phyloP scores from a whole-genome alignment of 2,888 invertebrate genomes.

The Callimorpha dominula region DNA sequence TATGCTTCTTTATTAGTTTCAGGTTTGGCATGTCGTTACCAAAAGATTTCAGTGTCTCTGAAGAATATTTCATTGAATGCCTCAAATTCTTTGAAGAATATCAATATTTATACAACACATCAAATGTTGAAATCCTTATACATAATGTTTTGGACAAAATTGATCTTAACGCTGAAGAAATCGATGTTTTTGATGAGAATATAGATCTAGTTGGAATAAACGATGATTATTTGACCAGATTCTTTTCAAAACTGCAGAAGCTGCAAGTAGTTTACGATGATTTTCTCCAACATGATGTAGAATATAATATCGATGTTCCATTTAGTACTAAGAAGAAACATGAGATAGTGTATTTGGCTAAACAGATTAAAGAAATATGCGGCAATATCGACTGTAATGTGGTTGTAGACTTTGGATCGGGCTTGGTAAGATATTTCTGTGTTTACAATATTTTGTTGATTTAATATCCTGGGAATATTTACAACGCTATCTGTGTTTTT shows the following conservation, averaged over 20 bases:
- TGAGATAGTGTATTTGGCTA: slow-evolving; percentile 89
- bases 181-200: slow-evolving; percentile 54
- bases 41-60: slow-evolving; percentile 52
- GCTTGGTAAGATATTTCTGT: slow-evolving; percentile 86
- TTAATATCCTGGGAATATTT: too few species aligned
- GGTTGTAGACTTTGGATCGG: slow-evolving; percentile 91
- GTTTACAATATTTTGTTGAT: too few species aligned
- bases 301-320: slow-evolving; percentile 55
- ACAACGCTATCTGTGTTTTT: too few species aligned
- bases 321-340: slow-evolving; percentile 90
- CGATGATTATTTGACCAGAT: slow-evolving; percentile 57
- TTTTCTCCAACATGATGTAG: slow-evolving; percentile 56
- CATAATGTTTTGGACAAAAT: slow-evolving; percentile 85
- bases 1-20: slow-evolving; percentile 16
- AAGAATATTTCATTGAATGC: slow-evolving; percentile 86
- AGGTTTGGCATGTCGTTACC: slow-evolving; percentile 68
- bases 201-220: slow-evolving; percentile 47
- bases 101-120: slow-evolving; percentile 88
- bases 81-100: slow-evolving; percentile 86
- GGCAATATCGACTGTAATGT: slow-evolving; percentile 74
- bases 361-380: slow-evolving; percentile 84
- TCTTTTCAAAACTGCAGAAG: slow-evolving; percentile 60
- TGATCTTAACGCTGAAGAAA: slow-evolving; percentile 68
- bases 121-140: slow-evolving; percentile 89
- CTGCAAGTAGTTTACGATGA: slow-evolving; percentile 54